phyloP scores from a whole-genome alignment of 2,888 invertebrate genomes.

The Caenorhabditis macrosperma region DNA sequence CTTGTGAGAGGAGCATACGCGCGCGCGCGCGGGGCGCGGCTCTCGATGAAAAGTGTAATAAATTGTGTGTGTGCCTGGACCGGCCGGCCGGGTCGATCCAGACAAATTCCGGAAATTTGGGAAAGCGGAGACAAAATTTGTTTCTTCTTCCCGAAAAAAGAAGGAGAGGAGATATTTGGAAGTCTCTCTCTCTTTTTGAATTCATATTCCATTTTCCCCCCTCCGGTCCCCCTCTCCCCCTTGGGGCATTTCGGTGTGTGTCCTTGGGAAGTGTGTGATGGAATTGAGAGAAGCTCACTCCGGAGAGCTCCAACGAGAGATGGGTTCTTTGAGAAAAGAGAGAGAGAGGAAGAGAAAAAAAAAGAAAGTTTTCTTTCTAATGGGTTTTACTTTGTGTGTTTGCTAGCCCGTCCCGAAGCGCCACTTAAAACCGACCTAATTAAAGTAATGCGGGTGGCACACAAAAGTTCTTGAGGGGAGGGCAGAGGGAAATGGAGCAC shows the following conservation, averaged over 20 bases:
- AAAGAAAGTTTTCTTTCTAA: slow-evolving; percentile 33
- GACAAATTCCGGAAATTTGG: too few species aligned
- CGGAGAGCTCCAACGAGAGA: not conserved
- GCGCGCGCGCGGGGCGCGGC: too few species aligned
- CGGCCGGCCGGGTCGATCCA: too few species aligned
- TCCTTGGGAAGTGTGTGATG: not conserved
- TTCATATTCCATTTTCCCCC: slow-evolving; percentile 42
- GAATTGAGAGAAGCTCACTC: too few species aligned
- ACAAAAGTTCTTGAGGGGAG: too few species aligned
- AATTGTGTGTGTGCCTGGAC: too few species aligned
- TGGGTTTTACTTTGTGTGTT: slow-evolving; percentile 27
- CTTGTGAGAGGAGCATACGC: too few species aligned
- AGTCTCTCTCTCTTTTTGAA: too few species aligned
- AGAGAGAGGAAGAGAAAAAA: slow-evolving; percentile 10
- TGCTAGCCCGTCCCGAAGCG: slow-evolving; percentile 1
- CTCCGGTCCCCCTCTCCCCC: slow-evolving; percentile 8
- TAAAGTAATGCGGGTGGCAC: slow-evolving; percentile 56
- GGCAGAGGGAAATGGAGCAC: not conserved
- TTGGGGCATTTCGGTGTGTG: not conserved
- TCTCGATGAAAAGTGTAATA: slow-evolving; percentile 33
- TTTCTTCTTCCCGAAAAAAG: too few species aligned
- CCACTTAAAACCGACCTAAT: slow-evolving; percentile 34
- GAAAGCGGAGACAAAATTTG: too few species aligned
- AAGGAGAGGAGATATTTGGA: too few species aligned
- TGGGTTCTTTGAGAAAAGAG: slow-evolving; percentile 5